phyloP scores from a whole-genome alignment of 2,888 invertebrate species.

The Torymus auratus region DNA sequence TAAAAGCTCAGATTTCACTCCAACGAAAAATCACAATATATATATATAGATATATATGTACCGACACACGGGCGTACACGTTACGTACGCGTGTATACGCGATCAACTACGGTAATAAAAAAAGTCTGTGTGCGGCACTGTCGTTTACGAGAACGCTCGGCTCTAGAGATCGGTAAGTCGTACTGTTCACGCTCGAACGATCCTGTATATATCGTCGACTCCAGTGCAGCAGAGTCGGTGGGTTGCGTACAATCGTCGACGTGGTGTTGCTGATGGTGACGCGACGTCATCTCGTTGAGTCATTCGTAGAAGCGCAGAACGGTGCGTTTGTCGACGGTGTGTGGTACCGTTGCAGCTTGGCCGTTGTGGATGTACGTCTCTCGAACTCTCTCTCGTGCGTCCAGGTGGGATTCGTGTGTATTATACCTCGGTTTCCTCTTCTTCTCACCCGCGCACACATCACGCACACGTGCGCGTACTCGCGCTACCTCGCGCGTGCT shows the following conservation, averaged over 20 bases:
- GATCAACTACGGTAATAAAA: slow-evolving; percentile 15
- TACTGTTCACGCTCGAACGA: not conserved
- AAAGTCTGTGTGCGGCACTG: slow-evolving; percentile 10
- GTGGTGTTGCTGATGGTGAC: not conserved
- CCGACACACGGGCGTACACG: too few species aligned
- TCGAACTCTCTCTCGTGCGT: not conserved
- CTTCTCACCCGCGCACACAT: not conserved
- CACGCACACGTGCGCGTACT: not conserved
- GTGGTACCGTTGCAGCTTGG: too few species aligned
- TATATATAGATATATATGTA: not conserved
- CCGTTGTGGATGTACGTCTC: not conserved
- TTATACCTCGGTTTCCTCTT: too few species aligned
- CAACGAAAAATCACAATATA: slow-evolving; percentile 20
- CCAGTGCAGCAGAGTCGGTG: not conserved
- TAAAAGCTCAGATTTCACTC: slow-evolving; percentile 25
- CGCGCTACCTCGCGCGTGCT: too few species aligned
- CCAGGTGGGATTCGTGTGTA: not conserved
- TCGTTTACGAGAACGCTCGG: slow-evolving; percentile 32
- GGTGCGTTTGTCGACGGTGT: not conserved
- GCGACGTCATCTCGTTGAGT: not conserved
- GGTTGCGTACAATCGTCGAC: not conserved
- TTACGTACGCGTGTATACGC: too few species aligned
- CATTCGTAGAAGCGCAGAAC: slow-evolving; percentile 7
- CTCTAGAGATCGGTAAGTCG: not conserved
- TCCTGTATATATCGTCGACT: not conserved